These are phyloP conservation scores for Syritta pipiens DNA, from an alignment of 2,888 invertebrate species.

Conservation along the genomic window DNA sequence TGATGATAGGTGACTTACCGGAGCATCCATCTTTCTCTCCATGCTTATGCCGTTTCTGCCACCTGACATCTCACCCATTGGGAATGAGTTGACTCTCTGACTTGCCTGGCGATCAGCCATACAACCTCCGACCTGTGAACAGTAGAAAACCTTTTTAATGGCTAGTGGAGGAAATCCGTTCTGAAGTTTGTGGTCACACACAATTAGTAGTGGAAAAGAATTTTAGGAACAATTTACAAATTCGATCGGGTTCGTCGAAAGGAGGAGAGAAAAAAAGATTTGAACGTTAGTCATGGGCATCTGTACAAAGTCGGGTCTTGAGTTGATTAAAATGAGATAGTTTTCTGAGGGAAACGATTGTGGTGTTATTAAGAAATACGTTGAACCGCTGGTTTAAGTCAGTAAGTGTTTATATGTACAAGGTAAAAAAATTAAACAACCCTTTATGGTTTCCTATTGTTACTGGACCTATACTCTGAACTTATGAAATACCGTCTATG, in stretches of 20 bases:
- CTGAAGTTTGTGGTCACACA: constrained; percentile 35
- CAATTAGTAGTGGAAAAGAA: constrained; percentile 52
- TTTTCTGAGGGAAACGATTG: too few relatives aligned
- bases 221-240: constrained; percentile 53
- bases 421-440: too few relatives aligned
- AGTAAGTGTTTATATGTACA: too few relatives aligned
- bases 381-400: too few relatives aligned
- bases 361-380: too few relatives aligned
- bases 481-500: too few relatives aligned
- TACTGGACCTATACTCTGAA: too few relatives aligned
- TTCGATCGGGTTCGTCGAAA: not conserved
- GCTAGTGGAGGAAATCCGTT: constrained; percentile 70
- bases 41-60: constrained; percentile 83
- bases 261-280: not conserved
- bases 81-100: constrained; percentile 88
- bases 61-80: constrained; percentile 89
- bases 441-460: too few relatives aligned
- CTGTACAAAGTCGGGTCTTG: too few relatives aligned
- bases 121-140: constrained; percentile 87
- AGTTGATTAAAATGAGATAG: too few relatives aligned
- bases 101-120: constrained; percentile 86
- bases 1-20: constrained; percentile 81
- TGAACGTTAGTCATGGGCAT: constrained; percentile 26
- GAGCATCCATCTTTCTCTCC: constrained; percentile 88
- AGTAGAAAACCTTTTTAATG: constrained; percentile 75